Evolutionary conservation across 1,140 invertebrate genomes (phyloP).

Genomic region (Drosophila pandora): DNA sequence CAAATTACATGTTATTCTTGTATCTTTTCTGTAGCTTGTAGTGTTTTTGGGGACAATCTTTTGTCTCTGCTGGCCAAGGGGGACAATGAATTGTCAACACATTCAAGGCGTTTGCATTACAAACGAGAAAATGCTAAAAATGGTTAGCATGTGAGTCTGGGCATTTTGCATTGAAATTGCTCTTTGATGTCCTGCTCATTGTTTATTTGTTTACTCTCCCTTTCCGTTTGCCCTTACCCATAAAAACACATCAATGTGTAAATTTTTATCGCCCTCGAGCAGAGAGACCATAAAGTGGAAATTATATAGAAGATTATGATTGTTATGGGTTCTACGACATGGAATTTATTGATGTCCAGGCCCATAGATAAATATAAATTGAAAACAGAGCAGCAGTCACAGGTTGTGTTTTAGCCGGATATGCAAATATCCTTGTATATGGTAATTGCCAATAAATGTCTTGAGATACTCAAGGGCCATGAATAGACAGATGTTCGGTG

Average conservation of each 20-base stretch:
- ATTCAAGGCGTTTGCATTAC: conserved; percentile 45
- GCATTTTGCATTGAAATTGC: conserved; percentile 73
- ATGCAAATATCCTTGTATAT: conserved; percentile 36
- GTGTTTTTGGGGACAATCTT: conserved; percentile 48
- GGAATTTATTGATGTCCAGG: conserved; percentile 40
- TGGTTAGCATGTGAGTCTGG: conserved; percentile 36
- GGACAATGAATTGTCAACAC: conserved; percentile 74
- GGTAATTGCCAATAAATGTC: conserved; percentile 39
- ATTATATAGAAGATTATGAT: conserved; percentile 79
- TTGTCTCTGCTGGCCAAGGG: conserved; percentile 54
- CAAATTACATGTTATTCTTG: conserved; percentile 65
- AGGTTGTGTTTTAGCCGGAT: conserved; percentile 13
- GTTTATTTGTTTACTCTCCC: conserved; percentile 67
- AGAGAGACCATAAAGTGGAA: conserved; percentile 66
- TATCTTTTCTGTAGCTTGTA: conserved; percentile 11
- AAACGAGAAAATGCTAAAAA: conserved; percentile 12
- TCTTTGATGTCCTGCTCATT: conserved; percentile 66
- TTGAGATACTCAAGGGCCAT: background rate
- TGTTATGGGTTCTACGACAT: conserved; percentile 44
- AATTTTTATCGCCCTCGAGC: conserved; percentile 56
- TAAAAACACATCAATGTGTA: conserved; percentile 75
- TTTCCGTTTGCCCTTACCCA: conserved; percentile 23
- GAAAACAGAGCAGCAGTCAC: conserved; percentile 34
- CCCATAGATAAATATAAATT: conserved; percentile 55
- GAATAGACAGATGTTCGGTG: background rate